A percentile compares a stretch with the other conserved stretches of the same genome.
phyloP scores from a whole-genome alignment of 2,888 invertebrate species.

The Aplocera efformata region DNA sequence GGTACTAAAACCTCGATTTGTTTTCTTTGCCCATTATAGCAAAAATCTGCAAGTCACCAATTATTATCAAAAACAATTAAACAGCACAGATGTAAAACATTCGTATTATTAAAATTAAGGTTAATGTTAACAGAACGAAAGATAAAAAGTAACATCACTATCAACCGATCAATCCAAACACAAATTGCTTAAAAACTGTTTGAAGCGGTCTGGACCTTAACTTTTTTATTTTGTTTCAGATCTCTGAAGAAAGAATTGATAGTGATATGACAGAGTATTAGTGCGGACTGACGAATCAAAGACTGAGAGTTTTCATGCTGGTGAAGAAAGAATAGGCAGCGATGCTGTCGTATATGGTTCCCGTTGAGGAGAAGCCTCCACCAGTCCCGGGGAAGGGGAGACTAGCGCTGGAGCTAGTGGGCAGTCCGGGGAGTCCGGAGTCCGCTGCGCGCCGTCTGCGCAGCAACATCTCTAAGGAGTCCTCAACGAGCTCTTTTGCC shows the following conservation, averaged over 20 bases:
- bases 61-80: too few species aligned
- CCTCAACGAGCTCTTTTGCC: conserved; percentile 85
- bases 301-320: conserved; percentile 4
- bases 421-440: conserved; percentile 63
- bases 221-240: conserved; percentile 42
- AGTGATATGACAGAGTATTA: conserved; percentile 31
- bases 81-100: too few species aligned
- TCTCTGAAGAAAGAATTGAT: conserved; percentile 38
- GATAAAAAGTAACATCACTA: too few species aligned
- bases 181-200: too few species aligned
- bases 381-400: conserved; percentile 78
- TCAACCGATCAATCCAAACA: too few species aligned
- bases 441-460: conserved; percentile 49
- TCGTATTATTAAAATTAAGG: too few species aligned
- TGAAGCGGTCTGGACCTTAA: too few species aligned
- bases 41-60: too few species aligned
- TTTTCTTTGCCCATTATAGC: too few species aligned
- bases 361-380: conserved; percentile 88
- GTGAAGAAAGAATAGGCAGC: conserved; percentile 35
- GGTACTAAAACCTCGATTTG: too few species aligned
- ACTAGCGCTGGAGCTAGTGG: conserved; percentile 71
- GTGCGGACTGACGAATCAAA: conserved; percentile 13
- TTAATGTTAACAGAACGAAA: too few species aligned
- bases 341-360: conserved; percentile 91
- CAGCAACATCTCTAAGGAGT: conserved; percentile 82